Percentiles rank a stretch among this genome's conserved stretches.
phyloP scores from a whole-genome alignment of 2,113 vertebrate genomes.

The Oryctolagus cuniculus region DNA sequence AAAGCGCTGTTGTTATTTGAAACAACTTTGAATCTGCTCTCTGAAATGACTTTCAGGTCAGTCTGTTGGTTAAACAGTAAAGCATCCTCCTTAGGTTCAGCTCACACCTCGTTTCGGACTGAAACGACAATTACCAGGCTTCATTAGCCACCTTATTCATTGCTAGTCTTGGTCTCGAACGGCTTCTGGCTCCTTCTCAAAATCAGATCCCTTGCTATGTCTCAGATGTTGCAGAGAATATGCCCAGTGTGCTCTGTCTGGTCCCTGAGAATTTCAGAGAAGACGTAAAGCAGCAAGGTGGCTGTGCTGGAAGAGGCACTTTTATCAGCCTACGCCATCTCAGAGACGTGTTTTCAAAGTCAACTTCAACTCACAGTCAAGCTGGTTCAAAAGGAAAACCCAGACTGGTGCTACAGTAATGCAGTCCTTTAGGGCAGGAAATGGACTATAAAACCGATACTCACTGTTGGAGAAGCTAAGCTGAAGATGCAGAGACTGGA shows the following conservation, averaged over 20 bases:
- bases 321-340: fast-evolving
- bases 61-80: neutral
- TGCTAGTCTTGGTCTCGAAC: neutral
- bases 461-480: neutral
- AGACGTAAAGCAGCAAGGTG: neutral
- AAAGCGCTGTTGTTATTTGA: neutral
- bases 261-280: neutral
- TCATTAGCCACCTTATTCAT: neutral
- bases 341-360: neutral
- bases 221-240: neutral
- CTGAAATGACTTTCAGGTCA: neutral
- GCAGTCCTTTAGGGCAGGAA: fast-evolving
- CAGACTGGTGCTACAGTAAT: no score
- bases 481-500: neutral
- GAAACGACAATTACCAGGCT: neutral
- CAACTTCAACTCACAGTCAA: neutral
- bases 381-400: neutral
- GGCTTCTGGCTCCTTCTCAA: slow-evolving; percentile 8
- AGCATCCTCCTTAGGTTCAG: neutral
- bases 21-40: neutral
- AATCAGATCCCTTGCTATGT: neutral
- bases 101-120: neutral
- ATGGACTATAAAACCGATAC: neutral
- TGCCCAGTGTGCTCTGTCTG: neutral
- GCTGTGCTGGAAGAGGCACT: neutral